Base-by-base conservation (phyloP, 2,797 vertebrate species). In the Microctenopoma stevenorrisi region DNA sequence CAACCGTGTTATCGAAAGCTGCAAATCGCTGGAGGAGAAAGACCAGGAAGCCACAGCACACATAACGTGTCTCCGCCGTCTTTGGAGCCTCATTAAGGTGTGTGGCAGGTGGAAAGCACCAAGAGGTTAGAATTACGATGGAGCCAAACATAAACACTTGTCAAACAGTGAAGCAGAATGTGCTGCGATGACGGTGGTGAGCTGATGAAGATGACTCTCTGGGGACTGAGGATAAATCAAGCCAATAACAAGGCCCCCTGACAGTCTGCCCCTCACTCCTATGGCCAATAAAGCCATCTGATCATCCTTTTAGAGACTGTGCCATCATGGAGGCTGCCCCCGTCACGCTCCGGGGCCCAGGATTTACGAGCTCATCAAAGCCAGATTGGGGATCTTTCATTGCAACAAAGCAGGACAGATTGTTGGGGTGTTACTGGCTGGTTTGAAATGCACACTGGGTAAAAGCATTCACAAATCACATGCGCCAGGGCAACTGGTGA, bases 291-390 rank as follows among this genome's bases (percentile, higher is more conserved):
- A 90, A 88, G 80, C 86, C 88, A 89, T 89, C 86, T 88, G 91
- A 93, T 92, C 81, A 86, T 87, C 83, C 60, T 88, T 91, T 89
- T 81, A 91, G 89, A 86, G 83, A 82, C 84, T 85, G 72, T 35
- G 73, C 68, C 86, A 81, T 85, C 81, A 75, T 66, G 69, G 68
- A 63, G 68, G 37, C 52, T 52, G 78, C 74, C 76, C 73, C 72
- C 72, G 4, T 49, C 71, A 4, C 46, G 57, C 72, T 76, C 51
- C 7, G 16, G 48, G 68, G 13, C 48, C 54, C 71, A 18, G 85
- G 84, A 90, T 93, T 93, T 93, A 93, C 63, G 87, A 89, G 81
- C 84, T 91, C 84, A 91, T 93, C 88, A 91, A 89, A 91, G 72
- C 72, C 87, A 86, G 86, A 88, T 83, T 85, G 88, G 76, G 83